These are phyloP conservation scores for Zonitis immaculata DNA, from an alignment of 2,888 invertebrate species.

Conservation along the genomic window DNA sequence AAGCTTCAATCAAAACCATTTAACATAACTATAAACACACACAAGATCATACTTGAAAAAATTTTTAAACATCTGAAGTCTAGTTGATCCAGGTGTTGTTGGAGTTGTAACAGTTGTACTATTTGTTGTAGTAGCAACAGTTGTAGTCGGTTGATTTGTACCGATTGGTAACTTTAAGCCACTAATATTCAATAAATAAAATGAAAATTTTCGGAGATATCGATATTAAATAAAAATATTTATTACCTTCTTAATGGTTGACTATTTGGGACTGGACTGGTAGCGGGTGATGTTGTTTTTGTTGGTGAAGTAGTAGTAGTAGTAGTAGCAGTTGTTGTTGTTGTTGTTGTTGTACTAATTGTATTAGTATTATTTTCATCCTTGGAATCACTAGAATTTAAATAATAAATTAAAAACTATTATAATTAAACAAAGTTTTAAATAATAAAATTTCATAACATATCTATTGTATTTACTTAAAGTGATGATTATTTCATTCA, in stretches of 20 bases:
- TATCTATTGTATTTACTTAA: neutral
- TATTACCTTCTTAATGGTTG: constrained; percentile 53
- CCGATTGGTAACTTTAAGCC: constrained; percentile 44
- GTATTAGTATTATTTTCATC: constrained; percentile 25
- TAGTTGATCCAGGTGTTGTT: constrained; percentile 56
- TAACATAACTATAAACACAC: neutral
- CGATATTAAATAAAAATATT: constrained; percentile 9
- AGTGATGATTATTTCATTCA: neutral
- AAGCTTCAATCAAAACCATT: neutral
- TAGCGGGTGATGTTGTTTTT: constrained; percentile 38
- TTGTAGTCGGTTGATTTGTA: constrained; percentile 37
- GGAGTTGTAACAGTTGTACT: constrained; percentile 55
- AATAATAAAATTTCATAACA: no score
- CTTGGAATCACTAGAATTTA: constrained; percentile 19
- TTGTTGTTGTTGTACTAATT: constrained; percentile 27
- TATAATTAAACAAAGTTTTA: no score
- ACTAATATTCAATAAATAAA: no score
- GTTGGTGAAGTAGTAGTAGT: constrained; percentile 39
- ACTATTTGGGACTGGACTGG: constrained; percentile 45
- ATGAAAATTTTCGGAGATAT: no score
- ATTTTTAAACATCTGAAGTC: constrained; percentile 92
- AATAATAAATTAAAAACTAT: neutral
- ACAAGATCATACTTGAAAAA: constrained; percentile 78
- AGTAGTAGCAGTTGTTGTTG: constrained; percentile 32
- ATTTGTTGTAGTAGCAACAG: constrained; percentile 30